phyloP scores from a whole-genome alignment of 2,113 vertebrate species.

The Ophthalmolycus amberensis region DNA sequence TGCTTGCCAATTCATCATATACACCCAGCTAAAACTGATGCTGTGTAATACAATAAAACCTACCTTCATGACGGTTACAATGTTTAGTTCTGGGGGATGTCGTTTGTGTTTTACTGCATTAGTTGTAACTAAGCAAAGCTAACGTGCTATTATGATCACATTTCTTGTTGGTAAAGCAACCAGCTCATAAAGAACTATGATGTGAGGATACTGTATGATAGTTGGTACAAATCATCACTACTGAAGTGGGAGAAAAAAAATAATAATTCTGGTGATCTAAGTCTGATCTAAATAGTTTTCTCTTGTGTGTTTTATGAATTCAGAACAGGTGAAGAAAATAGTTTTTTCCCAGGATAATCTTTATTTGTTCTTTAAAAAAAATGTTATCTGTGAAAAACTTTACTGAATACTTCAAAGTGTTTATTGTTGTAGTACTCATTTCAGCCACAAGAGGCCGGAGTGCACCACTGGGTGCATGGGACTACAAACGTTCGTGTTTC shows the following conservation, averaged over 20 bases:
- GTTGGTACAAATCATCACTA: background rate
- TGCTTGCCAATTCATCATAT: background rate
- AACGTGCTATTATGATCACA: background rate
- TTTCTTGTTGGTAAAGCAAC: background rate
- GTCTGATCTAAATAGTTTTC: no score
- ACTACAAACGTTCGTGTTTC: no score
- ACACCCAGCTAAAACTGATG: background rate
- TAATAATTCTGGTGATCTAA: no score
- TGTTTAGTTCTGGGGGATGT: background rate
- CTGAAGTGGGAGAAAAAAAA: no score
- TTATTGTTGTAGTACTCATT: background rate
- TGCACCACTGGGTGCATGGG: background rate
- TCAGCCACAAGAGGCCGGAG: background rate
- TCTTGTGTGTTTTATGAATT: background rate
- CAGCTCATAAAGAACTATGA: background rate
- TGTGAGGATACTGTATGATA: background rate
- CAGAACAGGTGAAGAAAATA: background rate
- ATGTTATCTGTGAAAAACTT: no score
- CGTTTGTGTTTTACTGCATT: background rate
- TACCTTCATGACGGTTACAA: background rate
- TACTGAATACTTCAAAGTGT: background rate
- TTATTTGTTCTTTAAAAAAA: no score
- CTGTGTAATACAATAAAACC: background rate
- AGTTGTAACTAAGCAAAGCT: background rate
- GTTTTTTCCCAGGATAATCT: background rate